Percentiles rank a stretch among this genome's conserved stretches.
These are phyloP conservation scores for Corythoichthys intestinalis DNA, from an alignment of 2,113 vertebrate species.

Conservation along the genomic window DNA sequence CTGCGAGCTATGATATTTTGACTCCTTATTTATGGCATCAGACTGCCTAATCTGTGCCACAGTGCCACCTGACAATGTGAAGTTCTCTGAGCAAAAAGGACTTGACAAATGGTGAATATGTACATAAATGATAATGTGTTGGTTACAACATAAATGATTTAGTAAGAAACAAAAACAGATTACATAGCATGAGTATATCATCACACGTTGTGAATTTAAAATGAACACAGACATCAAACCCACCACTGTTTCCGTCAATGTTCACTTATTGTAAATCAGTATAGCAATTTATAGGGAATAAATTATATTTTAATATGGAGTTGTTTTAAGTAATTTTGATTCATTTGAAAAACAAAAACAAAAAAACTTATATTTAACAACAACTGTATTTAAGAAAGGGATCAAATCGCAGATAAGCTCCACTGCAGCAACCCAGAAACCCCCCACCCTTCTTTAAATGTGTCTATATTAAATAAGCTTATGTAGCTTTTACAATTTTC, in stretches of 20 bases:
- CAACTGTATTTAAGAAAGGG: background rate
- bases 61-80: background rate
- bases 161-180: constrained; percentile 35
- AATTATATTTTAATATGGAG: background rate
- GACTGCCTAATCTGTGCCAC: constrained; percentile 58
- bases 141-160: constrained; percentile 37
- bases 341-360: background rate
- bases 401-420: background rate
- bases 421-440: background rate
- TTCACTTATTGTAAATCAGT: background rate
- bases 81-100: constrained; percentile 47
- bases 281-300: background rate
- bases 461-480: background rate
- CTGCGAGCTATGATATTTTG: background rate
- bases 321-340: background rate
- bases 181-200: constrained; percentile 25
- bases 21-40: constrained; percentile 28
- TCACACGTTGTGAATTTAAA: constrained; percentile 28
- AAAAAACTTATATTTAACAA: background rate
- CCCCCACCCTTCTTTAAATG: background rate
- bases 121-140: constrained; percentile 30
- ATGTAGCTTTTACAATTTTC: background rate
- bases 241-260: constrained; percentile 10
- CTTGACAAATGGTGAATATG: constrained; percentile 54
- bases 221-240: constrained; percentile 23